Evolutionary conservation across 1,140 invertebrate genomes (phyloP), one percentile per base, ranked within the genome.

Genomic region (Temnothorax longispinosus): DNA sequence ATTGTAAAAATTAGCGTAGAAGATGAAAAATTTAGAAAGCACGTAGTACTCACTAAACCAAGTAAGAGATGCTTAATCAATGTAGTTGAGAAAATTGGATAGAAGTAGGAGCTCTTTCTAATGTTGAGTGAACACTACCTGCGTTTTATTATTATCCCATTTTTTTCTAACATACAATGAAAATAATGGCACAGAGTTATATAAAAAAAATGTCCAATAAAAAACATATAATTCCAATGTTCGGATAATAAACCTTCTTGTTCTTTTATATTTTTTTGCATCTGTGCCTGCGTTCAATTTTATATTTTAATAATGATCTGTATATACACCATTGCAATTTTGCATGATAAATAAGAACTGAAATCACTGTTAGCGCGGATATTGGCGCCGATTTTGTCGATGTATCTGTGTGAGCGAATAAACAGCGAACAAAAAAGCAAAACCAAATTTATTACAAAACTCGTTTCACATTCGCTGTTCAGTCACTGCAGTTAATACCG

Each of bases 181-280:
- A 74, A 87, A 85, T 27, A 87, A 71, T 78, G 69, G 64, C 11
- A 65, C 35, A 72, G 72, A 35, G 11, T 56, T 50, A 69, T 47
- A 27, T 27, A 27, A 27, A 27, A 27, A 27, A 27, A 89, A 60
- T 8, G 44, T 77, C 32, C 8, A 52, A 87, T 84, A 21, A 27
- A 27, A 60, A 67, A 69, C 58, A 11, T 35, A 11, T 81, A 56
- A 21, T 54, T 11, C 11, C 18, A 44, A 74, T 64, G 77, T 89
- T 93, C 90, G 89, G 89, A 94, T 94, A 27, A 93, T 90, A 92
- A 93, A 87, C 87, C 91, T 93, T 88, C 78, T 44, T 52, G n/a
- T 69, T 54, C 11, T 86, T 13, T 27, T 56, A 52, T 32, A 58
- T 58, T 27, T 64, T n/a, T 54, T 41, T 64, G 27, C 32, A 69